Evolutionary conservation across 2,888 invertebrate genomes (phyloP).

Genomic region (Ophion ventricosus): DNA sequence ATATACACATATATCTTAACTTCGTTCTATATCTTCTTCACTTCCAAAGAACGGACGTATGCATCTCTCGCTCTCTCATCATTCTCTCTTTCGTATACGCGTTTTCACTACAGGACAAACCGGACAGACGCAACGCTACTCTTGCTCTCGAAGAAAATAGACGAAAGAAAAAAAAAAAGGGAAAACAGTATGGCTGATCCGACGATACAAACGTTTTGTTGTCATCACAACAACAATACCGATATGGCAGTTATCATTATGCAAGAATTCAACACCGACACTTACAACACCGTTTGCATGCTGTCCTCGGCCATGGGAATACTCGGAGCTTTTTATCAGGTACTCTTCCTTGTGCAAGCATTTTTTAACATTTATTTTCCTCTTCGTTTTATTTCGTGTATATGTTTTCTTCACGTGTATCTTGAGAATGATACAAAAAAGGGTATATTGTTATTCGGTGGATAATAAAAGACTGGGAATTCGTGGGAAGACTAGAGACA

Average conservation of each 20-base stretch:
- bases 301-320: constrained; percentile 90
- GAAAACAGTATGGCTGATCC: constrained; percentile 89
- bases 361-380: background rate
- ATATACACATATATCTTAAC: background rate
- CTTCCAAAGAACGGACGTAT: background rate
- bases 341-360: constrained; percentile 76
- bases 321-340: constrained; percentile 91
- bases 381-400: constrained; percentile 25
- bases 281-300: constrained; percentile 90
- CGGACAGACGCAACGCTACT: background rate
- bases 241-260: constrained; percentile 88
- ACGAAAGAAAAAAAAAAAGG: constrained; percentile 41
- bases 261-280: constrained; percentile 89
- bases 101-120: background rate
- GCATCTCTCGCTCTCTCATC: background rate
- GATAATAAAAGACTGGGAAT: too few relatives aligned
- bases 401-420: background rate
- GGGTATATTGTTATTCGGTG: too few relatives aligned
- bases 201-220: constrained; percentile 93
- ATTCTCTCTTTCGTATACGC: background rate
- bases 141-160: background rate
- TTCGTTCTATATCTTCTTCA: constrained; percentile 12
- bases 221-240: constrained; percentile 88
- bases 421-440: too few relatives aligned
- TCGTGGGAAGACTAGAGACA: too few relatives aligned